phyloP scores from a whole-genome alignment of 2,113 vertebrate species.

The Ailuropoda melanoleuca region DNA sequence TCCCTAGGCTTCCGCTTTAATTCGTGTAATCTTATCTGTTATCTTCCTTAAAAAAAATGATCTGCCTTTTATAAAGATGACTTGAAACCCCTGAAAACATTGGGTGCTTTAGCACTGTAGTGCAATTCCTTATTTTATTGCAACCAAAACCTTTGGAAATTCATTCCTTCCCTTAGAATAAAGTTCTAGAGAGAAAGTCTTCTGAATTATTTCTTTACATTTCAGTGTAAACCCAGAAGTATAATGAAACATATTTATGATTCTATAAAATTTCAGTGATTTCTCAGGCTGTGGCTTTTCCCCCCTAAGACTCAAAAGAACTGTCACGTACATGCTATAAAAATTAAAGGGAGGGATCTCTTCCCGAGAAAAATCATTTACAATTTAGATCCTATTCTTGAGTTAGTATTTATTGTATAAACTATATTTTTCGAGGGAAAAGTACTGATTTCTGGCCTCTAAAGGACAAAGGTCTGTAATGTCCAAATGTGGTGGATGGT shows the following conservation, averaged over 20 bases:
- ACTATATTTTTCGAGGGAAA: constrained; percentile 10
- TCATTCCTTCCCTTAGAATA: not conserved
- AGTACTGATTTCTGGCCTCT: not conserved
- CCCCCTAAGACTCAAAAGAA: not conserved
- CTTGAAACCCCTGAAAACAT: not conserved
- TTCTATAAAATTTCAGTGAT: not conserved
- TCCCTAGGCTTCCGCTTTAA: constrained; percentile 25
- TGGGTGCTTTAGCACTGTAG: not conserved
- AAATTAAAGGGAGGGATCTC: not conserved
- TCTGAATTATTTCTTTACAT: not conserved
- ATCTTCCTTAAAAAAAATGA: not conserved
- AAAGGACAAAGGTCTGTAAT: not conserved
- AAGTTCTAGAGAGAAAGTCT: not conserved
- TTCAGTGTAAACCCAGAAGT: not conserved
- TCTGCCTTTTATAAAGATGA: constrained; percentile 27
- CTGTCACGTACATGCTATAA: not conserved
- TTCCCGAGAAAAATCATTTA: not conserved
- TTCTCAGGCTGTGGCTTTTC: not conserved
- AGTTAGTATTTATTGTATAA: constrained; percentile 26
- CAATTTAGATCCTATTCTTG: not conserved
- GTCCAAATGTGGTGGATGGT: not conserved
- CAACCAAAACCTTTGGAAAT: not conserved
- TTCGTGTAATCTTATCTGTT: not conserved
- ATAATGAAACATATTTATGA: not conserved
- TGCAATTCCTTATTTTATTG: not conserved